Evolutionary conservation across 2,113 vertebrate species (phyloP).

Genomic region (Nestor notabilis): DNA sequence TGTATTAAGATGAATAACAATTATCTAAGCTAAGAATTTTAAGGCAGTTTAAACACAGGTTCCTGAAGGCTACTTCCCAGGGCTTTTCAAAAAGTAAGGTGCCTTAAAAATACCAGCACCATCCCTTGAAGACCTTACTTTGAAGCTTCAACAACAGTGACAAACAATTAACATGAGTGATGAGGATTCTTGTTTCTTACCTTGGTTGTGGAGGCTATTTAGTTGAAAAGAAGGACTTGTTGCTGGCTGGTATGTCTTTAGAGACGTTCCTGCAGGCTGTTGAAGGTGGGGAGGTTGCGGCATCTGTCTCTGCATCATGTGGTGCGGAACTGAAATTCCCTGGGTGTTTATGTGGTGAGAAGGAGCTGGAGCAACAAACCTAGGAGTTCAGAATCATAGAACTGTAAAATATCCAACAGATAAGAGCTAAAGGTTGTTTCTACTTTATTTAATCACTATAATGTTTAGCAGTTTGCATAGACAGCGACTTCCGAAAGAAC

Average conservation of each 20-base stretch:
- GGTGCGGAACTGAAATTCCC: conserved; percentile 64
- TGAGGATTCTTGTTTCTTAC: conserved; percentile 58
- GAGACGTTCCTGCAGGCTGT: conserved; percentile 57
- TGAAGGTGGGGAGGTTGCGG: conserved; percentile 68
- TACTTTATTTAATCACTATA: background rate
- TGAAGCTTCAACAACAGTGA: background rate
- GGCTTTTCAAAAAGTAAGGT: background rate
- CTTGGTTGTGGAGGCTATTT: conserved; percentile 76
- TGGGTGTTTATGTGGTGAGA: conserved; percentile 80
- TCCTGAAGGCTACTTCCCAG: background rate
- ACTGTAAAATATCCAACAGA: background rate
- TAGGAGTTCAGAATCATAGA: conserved; percentile 58
- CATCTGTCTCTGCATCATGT: conserved; percentile 69
- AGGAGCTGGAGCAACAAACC: conserved; percentile 78
- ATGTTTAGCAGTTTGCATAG: background rate
- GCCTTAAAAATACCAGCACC: background rate
- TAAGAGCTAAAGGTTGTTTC: background rate
- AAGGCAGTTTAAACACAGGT: background rate
- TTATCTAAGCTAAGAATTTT: background rate
- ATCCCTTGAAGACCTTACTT: background rate
- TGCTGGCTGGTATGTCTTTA: conserved; percentile 72
- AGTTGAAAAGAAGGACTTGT: conserved; percentile 68
- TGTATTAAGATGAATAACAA: background rate
- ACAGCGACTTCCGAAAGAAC: background rate
- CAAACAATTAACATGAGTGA: background rate